Percentiles rank a stretch among this genome's conserved stretches.
Conservation (phyloP, 2,888 invertebrate genomes). For the Drosophila borealis region DNA sequence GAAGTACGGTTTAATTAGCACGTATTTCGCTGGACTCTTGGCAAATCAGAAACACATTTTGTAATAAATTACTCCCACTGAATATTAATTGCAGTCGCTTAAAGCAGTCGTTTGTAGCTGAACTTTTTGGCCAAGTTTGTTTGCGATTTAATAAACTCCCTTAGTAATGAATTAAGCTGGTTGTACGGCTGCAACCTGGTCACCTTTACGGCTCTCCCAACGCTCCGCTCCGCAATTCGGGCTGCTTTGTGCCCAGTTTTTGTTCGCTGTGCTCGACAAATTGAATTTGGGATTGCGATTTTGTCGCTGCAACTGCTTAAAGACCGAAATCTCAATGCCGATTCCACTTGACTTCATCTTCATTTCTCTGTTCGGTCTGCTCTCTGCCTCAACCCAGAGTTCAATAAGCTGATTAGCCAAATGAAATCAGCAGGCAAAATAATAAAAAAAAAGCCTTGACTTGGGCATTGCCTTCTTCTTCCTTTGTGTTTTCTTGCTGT, state of each 20-base stretch:
- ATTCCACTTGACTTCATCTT: constrained; percentile 51
- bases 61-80: background rate
- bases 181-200: constrained; percentile 33
- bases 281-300: constrained; percentile 59
- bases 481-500: constrained; percentile 1
- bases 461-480: constrained; percentile 6
- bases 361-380: constrained; percentile 23
- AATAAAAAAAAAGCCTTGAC: constrained; percentile 34
- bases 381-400: constrained; percentile 50
- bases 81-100: background rate
- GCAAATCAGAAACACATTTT: background rate
- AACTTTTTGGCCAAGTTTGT: constrained; percentile 1
- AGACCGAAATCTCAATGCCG: constrained; percentile 44
- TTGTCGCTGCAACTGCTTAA: constrained; percentile 57
- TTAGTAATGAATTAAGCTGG: constrained; percentile 59
- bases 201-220: background rate
- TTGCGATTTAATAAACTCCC: constrained; percentile 40
- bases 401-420: constrained; percentile 78
- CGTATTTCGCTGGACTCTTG: too few relatives aligned
- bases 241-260: background rate
- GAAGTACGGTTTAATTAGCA: too few relatives aligned
- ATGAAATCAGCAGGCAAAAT: constrained; percentile 64
- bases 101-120: background rate
- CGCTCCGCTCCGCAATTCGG: constrained; percentile 1
- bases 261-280: constrained; percentile 42